Conservation (phyloP, 1,140 invertebrate genomes). For the Meteorus sp. region DNA sequence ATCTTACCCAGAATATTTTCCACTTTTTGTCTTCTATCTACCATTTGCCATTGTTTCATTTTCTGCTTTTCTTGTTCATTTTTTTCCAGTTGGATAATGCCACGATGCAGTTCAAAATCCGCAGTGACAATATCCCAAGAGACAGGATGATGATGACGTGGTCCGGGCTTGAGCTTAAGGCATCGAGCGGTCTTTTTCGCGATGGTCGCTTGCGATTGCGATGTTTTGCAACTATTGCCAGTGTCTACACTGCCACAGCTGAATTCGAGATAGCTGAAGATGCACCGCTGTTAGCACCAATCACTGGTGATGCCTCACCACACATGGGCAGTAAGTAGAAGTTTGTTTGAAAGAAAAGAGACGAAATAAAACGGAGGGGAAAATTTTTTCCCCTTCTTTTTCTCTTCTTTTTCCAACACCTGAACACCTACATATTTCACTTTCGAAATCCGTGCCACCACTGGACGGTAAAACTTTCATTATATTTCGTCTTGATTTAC, state of each 20-base stretch:
- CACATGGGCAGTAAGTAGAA: slow-evolving; percentile 49
- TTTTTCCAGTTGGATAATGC: slow-evolving; percentile 39
- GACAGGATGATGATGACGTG: slow-evolving; percentile 37
- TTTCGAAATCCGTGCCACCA: too few species aligned
- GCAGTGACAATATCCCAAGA: slow-evolving; percentile 24
- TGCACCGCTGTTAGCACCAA: slow-evolving; percentile 48
- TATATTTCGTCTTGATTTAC: slow-evolving; percentile 6
- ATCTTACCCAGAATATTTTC: too few species aligned
- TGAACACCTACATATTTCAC: neutral
- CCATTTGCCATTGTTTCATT: neutral
- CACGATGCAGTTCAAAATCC: slow-evolving; percentile 35
- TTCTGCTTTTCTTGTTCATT: slow-evolving; percentile 18
- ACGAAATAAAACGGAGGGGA: too few species aligned
- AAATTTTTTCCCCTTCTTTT: too few species aligned
- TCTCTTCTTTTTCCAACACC: neutral
- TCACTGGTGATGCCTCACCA: slow-evolving; percentile 51
- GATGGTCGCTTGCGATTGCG: slow-evolving; percentile 41
- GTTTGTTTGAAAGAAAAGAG: neutral
- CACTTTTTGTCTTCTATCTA: neutral
- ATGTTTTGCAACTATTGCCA: slow-evolving; percentile 48
- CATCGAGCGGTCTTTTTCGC: slow-evolving; percentile 44
- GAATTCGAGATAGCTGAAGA: slow-evolving; percentile 49
- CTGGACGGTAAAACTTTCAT: neutral
- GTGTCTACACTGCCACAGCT: slow-evolving; percentile 46
- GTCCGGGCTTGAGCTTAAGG: slow-evolving; percentile 46